Evolutionary conservation across 2,797 vertebrate species (phyloP), one percentile per base, ranked within the genome.

Genomic region (Centropyge bicolor): DNA sequence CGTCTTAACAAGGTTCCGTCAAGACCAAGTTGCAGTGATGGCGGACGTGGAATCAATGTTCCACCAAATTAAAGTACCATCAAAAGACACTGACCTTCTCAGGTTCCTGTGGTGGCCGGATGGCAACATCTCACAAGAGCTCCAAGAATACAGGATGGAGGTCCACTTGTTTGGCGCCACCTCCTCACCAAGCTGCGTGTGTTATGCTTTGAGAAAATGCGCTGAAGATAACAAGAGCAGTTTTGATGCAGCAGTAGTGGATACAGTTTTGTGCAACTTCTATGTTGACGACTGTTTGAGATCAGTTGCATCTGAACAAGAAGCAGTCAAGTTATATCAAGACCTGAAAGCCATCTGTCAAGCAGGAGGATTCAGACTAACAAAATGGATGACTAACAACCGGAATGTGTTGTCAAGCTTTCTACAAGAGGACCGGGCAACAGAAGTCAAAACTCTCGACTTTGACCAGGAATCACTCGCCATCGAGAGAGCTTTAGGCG

Each of bases 71-170:
- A 65, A 54, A 40, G 48, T 67, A 0, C 49, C 65, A 36, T 20
- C 46, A 17, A 49, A 54, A 52, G 35, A 67, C 2, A 31, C 65
- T 17, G 65, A 67, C 35, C 49, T 67, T 22, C 49, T 52, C 31
- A 51, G 46, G 31, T 67, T 67, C 35, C 14, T 67, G 48, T 52
- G 65, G 65, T 67, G 46, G 65, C 65, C 65, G 1, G 49, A 52
- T 1, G 65, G 49, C 19, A 19, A 67, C n/a, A 1, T 40, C 20
- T 38, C 20, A 52, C 2, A 67, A 24, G 31, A 52, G 49, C 65
- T 67, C 31, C 17, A 35, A 40, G 65, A 67, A 17, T 52, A 54
- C 31, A 67, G 49, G 8, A 62, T 62, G 60, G 40, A 41, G 38
- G n/a, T 62, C 3, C 40, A 62, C 20, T 43, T 62, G n/a, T 62